Conservation (phyloP, 2,113 vertebrate species). For the Hemiscyllium ocellatum region DNA sequence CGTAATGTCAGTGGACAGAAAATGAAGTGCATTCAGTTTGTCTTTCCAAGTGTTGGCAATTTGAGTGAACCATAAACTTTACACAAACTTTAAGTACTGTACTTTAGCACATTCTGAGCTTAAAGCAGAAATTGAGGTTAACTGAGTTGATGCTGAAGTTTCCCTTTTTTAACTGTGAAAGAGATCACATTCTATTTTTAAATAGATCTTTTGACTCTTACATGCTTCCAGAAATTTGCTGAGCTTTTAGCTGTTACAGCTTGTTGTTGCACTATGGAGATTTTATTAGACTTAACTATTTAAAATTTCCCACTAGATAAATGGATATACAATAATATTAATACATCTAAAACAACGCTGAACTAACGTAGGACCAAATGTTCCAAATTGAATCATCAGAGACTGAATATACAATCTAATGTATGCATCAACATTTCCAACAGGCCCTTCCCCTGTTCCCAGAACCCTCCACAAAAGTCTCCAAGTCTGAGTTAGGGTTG, state of each 20-base stretch:
- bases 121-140: background rate
- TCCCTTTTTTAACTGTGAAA: background rate
- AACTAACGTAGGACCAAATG: background rate
- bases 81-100: background rate
- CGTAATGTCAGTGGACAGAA: background rate
- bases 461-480: too few relatives aligned
- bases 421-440: too few relatives aligned
- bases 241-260: background rate
- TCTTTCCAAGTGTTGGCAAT: background rate
- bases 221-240: background rate
- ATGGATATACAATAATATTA: background rate
- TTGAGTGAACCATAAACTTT: background rate
- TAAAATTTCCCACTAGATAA: background rate
- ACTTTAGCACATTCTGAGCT: background rate
- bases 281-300: background rate
- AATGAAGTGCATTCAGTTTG: background rate
- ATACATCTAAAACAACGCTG: background rate
- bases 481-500: too few relatives aligned
- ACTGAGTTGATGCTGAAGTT: background rate
- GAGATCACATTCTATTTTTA: background rate
- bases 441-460: too few relatives aligned
- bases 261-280: background rate
- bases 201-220: background rate
- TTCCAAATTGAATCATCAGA: too few relatives aligned
- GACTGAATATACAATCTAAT: too few relatives aligned